Percentiles rank a stretch among this genome's conserved stretches.
Conservation (phyloP, 2,888 invertebrate species). For the Gortyna flavago region DNA sequence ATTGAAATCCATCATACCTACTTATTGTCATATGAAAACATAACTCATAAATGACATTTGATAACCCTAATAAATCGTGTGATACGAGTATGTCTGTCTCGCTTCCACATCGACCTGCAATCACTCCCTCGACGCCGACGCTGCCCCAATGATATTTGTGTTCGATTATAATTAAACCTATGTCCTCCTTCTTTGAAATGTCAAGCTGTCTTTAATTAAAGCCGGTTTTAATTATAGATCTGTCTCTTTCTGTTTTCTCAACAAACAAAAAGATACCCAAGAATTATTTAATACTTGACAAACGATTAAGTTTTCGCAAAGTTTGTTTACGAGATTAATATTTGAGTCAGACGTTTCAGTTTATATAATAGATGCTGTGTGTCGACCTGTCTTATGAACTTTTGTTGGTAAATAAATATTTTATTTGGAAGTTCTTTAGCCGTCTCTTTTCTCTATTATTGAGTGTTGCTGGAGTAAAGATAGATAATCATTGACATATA, state of each 20-base stretch:
- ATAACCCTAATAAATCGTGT: conserved; percentile 57
- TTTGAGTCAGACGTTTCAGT: conserved; percentile 51
- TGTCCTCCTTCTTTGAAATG: conserved; percentile 90
- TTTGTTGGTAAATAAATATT: conserved; percentile 45
- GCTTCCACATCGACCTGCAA: conserved; percentile 78
- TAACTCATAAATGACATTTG: conserved; percentile 36
- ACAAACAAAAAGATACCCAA: conserved; percentile 69
- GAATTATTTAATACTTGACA: conserved; percentile 60
- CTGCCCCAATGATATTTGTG: conserved; percentile 90
- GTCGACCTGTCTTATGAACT: conserved; percentile 33
- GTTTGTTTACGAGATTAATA: conserved; percentile 61
- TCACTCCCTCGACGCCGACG: conserved; percentile 79
- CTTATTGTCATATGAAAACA: not conserved
- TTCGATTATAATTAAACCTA: conserved; percentile 81
- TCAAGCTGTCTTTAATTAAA: conserved; percentile 89
- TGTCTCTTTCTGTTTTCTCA: conserved; percentile 76
- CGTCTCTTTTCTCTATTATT: not conserved
- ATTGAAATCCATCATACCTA: not conserved
- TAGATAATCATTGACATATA: too few species aligned
- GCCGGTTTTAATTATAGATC: conserved; percentile 81
- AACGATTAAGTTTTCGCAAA: conserved; percentile 59
- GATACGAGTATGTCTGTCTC: conserved; percentile 62
- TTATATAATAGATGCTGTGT: conserved; percentile 47
- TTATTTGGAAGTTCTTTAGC: conserved; percentile 21
- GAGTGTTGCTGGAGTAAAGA: not conserved